Percentiles rank a stretch among this genome's conserved stretches.
These are phyloP conservation scores for Hemitrygon akajei DNA, from an alignment of 2,797 vertebrate genomes.

Conservation along the genomic window DNA sequence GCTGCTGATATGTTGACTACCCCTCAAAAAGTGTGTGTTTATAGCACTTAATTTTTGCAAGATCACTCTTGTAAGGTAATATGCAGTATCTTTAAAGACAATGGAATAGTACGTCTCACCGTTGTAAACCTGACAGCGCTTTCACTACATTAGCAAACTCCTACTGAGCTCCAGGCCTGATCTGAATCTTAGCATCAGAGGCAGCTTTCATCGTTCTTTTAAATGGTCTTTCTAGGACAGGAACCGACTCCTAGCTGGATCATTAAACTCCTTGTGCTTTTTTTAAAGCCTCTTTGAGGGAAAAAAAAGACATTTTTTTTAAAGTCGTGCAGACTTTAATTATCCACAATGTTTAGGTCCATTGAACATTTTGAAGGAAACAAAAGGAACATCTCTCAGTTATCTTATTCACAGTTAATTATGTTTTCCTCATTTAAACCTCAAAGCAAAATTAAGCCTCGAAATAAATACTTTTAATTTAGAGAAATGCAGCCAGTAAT, in stretches of 20 bases:
- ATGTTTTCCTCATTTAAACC: not conserved
- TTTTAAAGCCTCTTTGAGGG: not conserved
- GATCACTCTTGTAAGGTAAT: not conserved
- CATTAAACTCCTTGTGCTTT: not conserved
- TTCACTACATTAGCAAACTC: too few relatives aligned
- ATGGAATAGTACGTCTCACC: not conserved
- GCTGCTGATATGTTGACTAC: not conserved
- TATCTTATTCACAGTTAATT: not conserved
- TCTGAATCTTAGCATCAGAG: not conserved
- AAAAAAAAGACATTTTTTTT: not conserved
- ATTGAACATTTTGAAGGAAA: slow-evolving; percentile 3
- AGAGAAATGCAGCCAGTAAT: not conserved
- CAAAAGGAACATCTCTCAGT: not conserved
- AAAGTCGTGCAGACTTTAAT: not conserved
- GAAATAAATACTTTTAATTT: not conserved
- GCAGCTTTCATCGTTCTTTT: not conserved
- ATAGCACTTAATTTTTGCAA: not conserved
- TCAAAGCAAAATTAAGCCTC: not conserved
- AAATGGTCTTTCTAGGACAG: not conserved
- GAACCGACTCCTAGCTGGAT: not conserved
- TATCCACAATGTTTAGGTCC: not conserved
- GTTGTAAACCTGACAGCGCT: not conserved
- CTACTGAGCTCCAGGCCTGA: not conserved
- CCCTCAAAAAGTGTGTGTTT: not conserved
- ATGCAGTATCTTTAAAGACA: not conserved